These are phyloP conservation scores for Cromileptes altivelis DNA, from an alignment of 2,113 vertebrate genomes.

Conservation along the genomic window DNA sequence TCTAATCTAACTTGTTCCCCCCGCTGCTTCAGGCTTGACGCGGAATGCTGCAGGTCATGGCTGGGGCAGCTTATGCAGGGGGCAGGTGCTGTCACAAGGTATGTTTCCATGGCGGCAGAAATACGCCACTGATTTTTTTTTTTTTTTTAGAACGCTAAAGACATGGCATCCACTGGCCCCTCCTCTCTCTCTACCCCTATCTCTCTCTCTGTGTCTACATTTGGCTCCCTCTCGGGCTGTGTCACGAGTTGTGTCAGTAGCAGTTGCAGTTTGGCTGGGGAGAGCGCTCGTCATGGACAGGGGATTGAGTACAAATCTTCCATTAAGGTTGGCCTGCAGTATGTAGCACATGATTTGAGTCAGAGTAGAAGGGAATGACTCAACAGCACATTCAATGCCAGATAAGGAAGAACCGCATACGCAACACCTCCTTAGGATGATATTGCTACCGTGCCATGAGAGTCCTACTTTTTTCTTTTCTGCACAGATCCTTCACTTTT, in stretches of 20 bases:
- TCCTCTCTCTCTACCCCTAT: constrained; percentile 3
- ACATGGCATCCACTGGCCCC: constrained; percentile 35
- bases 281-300: constrained; percentile 61
- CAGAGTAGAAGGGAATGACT: constrained; percentile 65
- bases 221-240: constrained; percentile 71
- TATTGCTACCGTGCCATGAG: constrained; percentile 12
- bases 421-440: constrained; percentile 30
- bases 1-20: constrained; percentile 50
- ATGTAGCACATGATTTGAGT: constrained; percentile 75
- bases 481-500: background rate
- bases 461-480: constrained; percentile 4
- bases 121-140: constrained; percentile 56
- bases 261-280: constrained; percentile 60
- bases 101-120: constrained; percentile 75
- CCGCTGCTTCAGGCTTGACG: constrained; percentile 55
- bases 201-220: constrained; percentile 62
- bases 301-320: constrained; percentile 70
- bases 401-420: constrained; percentile 52
- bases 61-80: constrained; percentile 52
- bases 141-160: constrained; percentile 47
- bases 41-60: constrained; percentile 71
- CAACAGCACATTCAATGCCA: constrained; percentile 56
- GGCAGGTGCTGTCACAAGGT: constrained; percentile 70
- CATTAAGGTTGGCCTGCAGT: constrained; percentile 69
- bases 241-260: constrained; percentile 77